phyloP scores from a whole-genome alignment of 2,797 vertebrate species.

The Toxotes lorentzi region DNA sequence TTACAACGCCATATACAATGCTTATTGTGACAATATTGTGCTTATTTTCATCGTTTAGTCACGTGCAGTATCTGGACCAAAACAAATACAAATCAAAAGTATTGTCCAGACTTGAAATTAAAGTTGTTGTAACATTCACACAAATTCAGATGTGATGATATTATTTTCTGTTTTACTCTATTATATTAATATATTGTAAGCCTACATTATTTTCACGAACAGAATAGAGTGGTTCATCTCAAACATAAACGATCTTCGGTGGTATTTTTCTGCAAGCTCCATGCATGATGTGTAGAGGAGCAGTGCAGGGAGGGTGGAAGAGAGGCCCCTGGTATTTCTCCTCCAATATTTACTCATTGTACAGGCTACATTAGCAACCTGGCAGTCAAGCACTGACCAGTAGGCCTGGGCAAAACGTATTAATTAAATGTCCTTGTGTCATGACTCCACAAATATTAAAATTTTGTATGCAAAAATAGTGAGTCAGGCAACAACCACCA shows the following conservation, averaged over 20 bases:
- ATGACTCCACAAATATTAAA: conserved; percentile 28
- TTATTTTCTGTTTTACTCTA: not conserved
- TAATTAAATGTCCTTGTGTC: conserved; percentile 16
- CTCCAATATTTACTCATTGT: conserved; percentile 32
- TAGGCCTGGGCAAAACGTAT: conserved; percentile 5
- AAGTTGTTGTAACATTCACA: not conserved
- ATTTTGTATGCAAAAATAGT: conserved; percentile 35
- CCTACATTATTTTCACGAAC: not conserved
- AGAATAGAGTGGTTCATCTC: not conserved
- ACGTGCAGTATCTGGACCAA: too few species aligned
- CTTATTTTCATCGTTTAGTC: not conserved
- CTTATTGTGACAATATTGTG: not conserved
- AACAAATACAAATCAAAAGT: not conserved
- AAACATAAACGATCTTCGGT: conserved; percentile 45
- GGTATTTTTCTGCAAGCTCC: conserved; percentile 35
- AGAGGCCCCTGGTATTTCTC: conserved; percentile 28
- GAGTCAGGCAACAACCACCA: not conserved
- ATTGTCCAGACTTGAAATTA: not conserved
- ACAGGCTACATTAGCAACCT: conserved; percentile 16
- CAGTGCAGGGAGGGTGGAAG: conserved; percentile 21
- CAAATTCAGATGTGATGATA: not conserved
- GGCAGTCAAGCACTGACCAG: conserved; percentile 15
- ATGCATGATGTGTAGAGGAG: not conserved
- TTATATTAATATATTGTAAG: not conserved
- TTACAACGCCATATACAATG: not conserved